Evolutionary conservation across 1,140 invertebrate species (phyloP).

Genomic region (Conopomorpha cramerella): DNA sequence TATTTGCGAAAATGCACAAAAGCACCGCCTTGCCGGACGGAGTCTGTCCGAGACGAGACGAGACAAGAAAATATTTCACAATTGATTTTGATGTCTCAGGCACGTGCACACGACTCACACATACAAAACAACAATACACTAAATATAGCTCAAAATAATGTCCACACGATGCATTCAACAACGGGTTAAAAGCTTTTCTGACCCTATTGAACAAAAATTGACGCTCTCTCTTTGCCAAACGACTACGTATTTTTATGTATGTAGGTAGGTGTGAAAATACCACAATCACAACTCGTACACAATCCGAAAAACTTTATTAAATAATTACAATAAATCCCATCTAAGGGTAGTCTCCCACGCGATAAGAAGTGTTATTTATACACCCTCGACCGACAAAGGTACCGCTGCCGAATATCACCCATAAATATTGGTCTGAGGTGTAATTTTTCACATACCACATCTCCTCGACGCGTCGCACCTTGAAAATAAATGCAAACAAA

Average conservation of each 20-base stretch:
- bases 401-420: constrained; percentile 59
- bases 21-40: constrained; percentile 5
- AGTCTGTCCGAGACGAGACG: constrained; percentile 8
- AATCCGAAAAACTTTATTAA: constrained; percentile 7
- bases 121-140: constrained; percentile 52
- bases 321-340: constrained; percentile 59
- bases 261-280: too few species aligned
- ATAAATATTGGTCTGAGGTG: constrained; percentile 60
- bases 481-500: constrained; percentile 62
- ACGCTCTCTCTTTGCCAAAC: too few species aligned
- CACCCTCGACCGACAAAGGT: constrained; percentile 54
- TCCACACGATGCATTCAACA: constrained; percentile 54
- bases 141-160: constrained; percentile 60
- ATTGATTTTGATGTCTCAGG: constrained; percentile 58
- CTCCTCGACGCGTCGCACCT: constrained; percentile 51
- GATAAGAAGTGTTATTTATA: constrained; percentile 61
- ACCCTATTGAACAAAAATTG: too few species aligned
- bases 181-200: too few species aligned
- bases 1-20: too few species aligned
- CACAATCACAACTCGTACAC: too few species aligned
- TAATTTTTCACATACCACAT: constrained; percentile 61
- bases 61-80: constrained; percentile 57
- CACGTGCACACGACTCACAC: constrained; percentile 55
- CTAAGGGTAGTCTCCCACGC: constrained; percentile 56
- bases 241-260: too few species aligned